These are phyloP conservation scores for Stylophora pistillata DNA, from an alignment of 64 coral and sea anemone genomes.

Conservation along the genomic window DNA sequence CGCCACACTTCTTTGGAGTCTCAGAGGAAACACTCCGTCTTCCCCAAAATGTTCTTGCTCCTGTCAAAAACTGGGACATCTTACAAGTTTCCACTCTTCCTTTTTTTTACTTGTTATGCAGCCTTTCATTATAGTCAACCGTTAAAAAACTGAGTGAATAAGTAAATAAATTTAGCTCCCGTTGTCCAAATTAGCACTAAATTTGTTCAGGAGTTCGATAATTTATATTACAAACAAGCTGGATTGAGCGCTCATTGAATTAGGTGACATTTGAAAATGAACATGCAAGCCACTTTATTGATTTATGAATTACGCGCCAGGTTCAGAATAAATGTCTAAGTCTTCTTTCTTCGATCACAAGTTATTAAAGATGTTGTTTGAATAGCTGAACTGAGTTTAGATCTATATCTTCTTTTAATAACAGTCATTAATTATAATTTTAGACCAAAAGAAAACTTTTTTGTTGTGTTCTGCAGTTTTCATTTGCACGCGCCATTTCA, in stretches of 20 bases:
- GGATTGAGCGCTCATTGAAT: background rate
- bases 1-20: constrained; percentile 42
- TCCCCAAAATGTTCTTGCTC: background rate
- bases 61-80: background rate
- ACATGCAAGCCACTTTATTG: background rate
- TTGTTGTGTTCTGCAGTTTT: background rate
- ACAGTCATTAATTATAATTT: background rate
- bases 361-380: background rate
- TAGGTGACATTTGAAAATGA: background rate
- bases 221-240: constrained; percentile 36
- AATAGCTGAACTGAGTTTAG: background rate
- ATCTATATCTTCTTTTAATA: background rate
- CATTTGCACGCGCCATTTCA: background rate
- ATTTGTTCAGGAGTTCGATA: background rate
- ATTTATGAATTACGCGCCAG: constrained; percentile 22
- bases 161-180: background rate
- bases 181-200: constrained; percentile 12
- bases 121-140: background rate
- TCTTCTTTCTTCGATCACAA: background rate
- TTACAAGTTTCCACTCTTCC: background rate
- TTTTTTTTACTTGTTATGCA: background rate
- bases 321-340: background rate
- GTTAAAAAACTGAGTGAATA: background rate
- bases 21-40: constrained; percentile 26
- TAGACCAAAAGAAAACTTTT: background rate